Evolutionary conservation across 2,888 invertebrate genomes (phyloP).

Genomic region (Drosophila paracracens): DNA sequence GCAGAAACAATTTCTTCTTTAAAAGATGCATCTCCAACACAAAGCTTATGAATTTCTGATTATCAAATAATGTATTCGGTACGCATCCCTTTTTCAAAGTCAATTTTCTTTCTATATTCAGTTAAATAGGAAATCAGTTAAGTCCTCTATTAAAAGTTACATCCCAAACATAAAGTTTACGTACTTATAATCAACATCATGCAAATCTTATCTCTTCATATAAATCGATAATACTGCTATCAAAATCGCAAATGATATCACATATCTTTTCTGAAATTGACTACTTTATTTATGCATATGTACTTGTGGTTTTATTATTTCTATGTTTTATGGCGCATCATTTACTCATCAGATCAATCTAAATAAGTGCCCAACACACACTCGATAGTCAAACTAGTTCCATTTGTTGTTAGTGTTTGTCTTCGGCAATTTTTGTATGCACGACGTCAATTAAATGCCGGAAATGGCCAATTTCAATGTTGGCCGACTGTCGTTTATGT

Average conservation of each 20-base stretch:
- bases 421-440: slow-evolving; percentile 65
- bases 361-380: slow-evolving; percentile 20
- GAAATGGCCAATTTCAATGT: slow-evolving; percentile 74
- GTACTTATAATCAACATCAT: neutral
- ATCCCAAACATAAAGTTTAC: neutral
- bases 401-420: slow-evolving; percentile 39
- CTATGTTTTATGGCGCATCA: slow-evolving; percentile 5
- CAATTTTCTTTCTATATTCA: neutral
- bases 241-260: neutral
- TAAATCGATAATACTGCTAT: neutral
- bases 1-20: neutral
- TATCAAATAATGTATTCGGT: neutral
- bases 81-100: neutral
- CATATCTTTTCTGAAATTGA: neutral
- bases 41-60: neutral
- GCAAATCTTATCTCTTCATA: neutral
- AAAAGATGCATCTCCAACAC: neutral
- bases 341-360: slow-evolving; percentile 27
- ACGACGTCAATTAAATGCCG: slow-evolving; percentile 74
- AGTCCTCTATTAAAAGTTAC: neutral
- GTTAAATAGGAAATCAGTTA: neutral
- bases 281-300: neutral
- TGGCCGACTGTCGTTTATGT: slow-evolving; percentile 49
- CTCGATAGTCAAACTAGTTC: slow-evolving; percentile 56
- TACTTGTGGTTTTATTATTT: slow-evolving; percentile 8